Base-by-base conservation (phyloP, 2,797 vertebrate species). In the Craterocephalus amniculus region DNA sequence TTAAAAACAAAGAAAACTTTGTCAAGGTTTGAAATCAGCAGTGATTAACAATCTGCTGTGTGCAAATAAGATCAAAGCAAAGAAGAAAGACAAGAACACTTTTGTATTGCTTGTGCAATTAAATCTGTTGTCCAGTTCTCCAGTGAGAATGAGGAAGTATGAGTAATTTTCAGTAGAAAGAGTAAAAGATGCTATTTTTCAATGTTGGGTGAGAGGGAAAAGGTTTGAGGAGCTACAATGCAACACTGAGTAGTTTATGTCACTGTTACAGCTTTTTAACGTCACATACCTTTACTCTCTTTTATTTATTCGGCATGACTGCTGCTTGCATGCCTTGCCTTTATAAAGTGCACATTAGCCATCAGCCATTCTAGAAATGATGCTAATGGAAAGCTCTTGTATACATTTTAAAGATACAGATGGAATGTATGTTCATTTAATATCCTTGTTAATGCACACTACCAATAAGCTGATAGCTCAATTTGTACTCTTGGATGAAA, bases 401-500 rank as follows among this genome's bases (percentile, higher is more conserved):
- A 78, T 68, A 87, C 82, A 87, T 88, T 54, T 89, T 87, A 84
- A 86, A 84, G 66, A 82, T 74, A 81, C 80, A 87, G 78, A 87
- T 67, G 76, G 87, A 93, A 91, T 93, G 91, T 91, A 87, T 89
- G 90, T 90, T 92, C 89, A 89, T 85, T 88, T 38, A 87, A 85
- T 84, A 85, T 68, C 45, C 81, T 88, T 88, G 83, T 73, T 67
- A 74, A 87, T 87, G 84, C 86, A 84, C 83, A 87, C 54, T 67
- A 81, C 59, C 86, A 72, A 85, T 71, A 69, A 80, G 74, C 13
- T 76, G 69, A 84, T 63, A 34, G 56, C 60, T 76, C 70, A 48
- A 54, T 90, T 92, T 92, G 83, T 93, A 92, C 84, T 88, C 72
- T 92, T 89, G 92, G 92, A 91, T 93, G 90, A 94, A 90, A 80